Evolutionary conservation across 2,113 vertebrate species (phyloP).

Genomic region (Polypterus senegalus): DNA sequence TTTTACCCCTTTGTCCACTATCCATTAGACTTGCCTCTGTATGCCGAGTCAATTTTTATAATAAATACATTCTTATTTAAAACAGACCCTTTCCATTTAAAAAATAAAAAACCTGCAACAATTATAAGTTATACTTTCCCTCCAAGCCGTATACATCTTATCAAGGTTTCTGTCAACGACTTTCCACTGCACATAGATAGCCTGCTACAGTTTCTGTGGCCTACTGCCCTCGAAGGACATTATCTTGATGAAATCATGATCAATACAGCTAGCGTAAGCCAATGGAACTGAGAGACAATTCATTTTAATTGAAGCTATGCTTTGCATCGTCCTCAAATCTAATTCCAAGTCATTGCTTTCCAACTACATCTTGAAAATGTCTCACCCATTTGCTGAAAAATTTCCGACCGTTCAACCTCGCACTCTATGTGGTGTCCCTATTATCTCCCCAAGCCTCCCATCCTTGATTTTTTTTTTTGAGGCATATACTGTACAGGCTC

Average conservation of each 20-base stretch:
- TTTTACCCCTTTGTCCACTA: too few species aligned
- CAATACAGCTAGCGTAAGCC: slow-evolving; percentile 27
- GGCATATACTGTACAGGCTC: slow-evolving; percentile 18
- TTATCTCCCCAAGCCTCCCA: background rate
- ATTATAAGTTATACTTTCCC: too few species aligned
- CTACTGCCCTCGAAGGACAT: slow-evolving; percentile 25
- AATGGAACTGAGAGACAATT: slow-evolving; percentile 38
- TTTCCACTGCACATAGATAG: slow-evolving; percentile 2
- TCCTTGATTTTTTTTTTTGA: slow-evolving; percentile 12
- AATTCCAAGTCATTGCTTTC: slow-evolving; percentile 25
- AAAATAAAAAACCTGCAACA: too few species aligned
- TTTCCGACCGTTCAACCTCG: slow-evolving; percentile 34
- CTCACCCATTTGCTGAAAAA: slow-evolving; percentile 23
- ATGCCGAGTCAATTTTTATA: too few species aligned
- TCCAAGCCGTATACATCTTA: slow-evolving; percentile 8
- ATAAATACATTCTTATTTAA: too few species aligned
- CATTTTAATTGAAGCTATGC: slow-evolving; percentile 47
- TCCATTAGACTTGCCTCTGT: too few species aligned
- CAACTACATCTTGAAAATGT: slow-evolving; percentile 26
- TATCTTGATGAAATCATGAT: slow-evolving; percentile 49
- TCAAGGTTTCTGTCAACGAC: slow-evolving; percentile 11
- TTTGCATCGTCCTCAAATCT: slow-evolving; percentile 34
- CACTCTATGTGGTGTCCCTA: slow-evolving; percentile 29
- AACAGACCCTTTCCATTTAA: too few species aligned
- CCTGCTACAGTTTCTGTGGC: slow-evolving; percentile 1